Evolutionary conservation across 2,113 vertebrate species (phyloP), one percentile per base, ranked within the genome.

Genomic region (Nansenia antarctica): DNA sequence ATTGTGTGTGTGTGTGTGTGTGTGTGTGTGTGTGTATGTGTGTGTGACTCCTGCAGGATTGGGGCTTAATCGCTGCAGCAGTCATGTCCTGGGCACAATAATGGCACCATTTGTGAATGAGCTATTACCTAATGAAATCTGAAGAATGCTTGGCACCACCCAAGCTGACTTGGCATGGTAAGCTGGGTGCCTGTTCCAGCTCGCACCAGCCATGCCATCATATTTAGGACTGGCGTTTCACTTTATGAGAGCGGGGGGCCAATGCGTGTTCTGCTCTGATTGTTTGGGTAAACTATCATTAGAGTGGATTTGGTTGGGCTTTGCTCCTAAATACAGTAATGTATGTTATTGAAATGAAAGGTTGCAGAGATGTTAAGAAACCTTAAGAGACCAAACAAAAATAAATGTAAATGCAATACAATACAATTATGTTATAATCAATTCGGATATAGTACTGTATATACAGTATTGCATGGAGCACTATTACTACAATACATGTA

Each of bases 91-190:
- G 58, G 73, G 67, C 74, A 72, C 76, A 18, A 81, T 89, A 89
- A 90, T 69, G 65, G 63, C 53, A 22, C 30, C 39, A 69, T 72
- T 79, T 82, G 68, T 85, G 79, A 90, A 92, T 86, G 82, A 85
- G 84, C 77, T 90, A 83, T 90, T 86, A 87, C 81, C 84, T 87
- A 87, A 90, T 88, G 84, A 86, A 87, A 87, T 88, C 78, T 88
- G 86, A 88, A 85, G 80, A 86, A 88, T 80, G 84, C 78, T 83
- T 89, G 88, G 87, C 82, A 87, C 77, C 57, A 45, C 69, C 35
- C 20, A 45, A 72, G 74, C 74, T 9, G 24, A 73, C 71, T 82
- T 89, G 85, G 84, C 88, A 55, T 73, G 30, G 9, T 45, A 3
- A 69, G 65, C 59, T 63, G 39, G 72, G 62, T 68, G 72, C 76